Conservation (phyloP, 1,140 invertebrate genomes). For the Samia ricini region DNA sequence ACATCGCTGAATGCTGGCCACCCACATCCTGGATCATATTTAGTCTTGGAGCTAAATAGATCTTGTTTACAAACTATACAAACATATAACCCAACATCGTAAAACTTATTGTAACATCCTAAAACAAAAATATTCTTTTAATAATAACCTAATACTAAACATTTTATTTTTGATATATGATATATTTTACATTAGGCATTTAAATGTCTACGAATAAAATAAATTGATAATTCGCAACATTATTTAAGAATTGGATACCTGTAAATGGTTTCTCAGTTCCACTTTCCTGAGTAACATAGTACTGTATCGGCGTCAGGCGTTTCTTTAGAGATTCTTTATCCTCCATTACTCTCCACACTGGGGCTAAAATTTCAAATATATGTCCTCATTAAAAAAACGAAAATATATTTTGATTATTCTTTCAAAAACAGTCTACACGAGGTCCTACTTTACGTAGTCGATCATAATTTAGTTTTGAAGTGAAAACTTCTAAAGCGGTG, state of each 20-base stretch:
- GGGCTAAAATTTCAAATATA: constrained; percentile 49
- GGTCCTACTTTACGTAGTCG: constrained; percentile 34
- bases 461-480: too few relatives aligned
- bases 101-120: constrained; percentile 95
- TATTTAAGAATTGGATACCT: constrained; percentile 56
- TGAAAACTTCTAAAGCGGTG: too few relatives aligned
- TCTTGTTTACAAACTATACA: constrained; percentile 95
- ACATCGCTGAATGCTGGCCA: constrained; percentile 99
- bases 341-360: constrained; percentile 74
- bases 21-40: constrained; percentile 97
- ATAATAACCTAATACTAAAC: constrained; percentile 6
- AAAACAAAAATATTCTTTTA: constrained; percentile 25
- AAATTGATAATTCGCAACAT: neutral
- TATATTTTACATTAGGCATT: neutral
- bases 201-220: neutral
- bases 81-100: constrained; percentile 91
- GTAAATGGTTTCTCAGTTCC: constrained; percentile 92
- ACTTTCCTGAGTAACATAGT: constrained; percentile 97
- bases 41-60: constrained; percentile 94
- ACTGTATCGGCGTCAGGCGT: constrained; percentile 92
- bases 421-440: constrained; percentile 34
- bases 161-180: constrained; percentile 13
- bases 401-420: constrained; percentile 22
- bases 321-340: constrained; percentile 92
- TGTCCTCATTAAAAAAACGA: constrained; percentile 18